Base-by-base conservation (phyloP, 2,888 invertebrate genomes). In the Lasioglossum marginatum region DNA sequence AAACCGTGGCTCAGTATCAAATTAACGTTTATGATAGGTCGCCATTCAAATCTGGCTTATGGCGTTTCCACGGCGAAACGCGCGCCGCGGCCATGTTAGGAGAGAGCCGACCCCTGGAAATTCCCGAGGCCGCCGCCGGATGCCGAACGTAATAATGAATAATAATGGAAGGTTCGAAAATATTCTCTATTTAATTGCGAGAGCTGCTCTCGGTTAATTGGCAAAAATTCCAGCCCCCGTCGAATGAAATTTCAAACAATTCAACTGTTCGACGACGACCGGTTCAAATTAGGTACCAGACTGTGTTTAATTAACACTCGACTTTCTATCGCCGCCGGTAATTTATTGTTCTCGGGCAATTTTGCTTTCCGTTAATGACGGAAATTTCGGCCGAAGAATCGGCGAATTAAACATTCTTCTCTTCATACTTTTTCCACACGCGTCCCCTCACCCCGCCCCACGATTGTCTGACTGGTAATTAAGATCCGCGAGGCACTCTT, bases 1-100 rank as follows among this genome's bases (percentile, higher is more conserved):
- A 91, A 91, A 91, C 86, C 91, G 85, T 89, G 85, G 87, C 88
- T 90, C 88, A 85, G 90, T 90, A 88, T 90, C 90, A 88, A 91
- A 91, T 91, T 91, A 91, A 91, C 90, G 90, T 88, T 91, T 85
- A 85, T 80, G 91, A 87, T 88, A 77, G 88, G 80, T 89, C 84
- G 87, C 86, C 84, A 87, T 89, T 90, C 88, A 87, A 91, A 88
- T 78, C 88, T 87, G 82, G 88, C 86, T 89, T 86, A 82, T 78
- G 84, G 83, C 85, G 82, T 79, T 66, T 48, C 66, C 66, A 63
- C 77, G 70, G 70, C n/a, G 80, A 71, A 71, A 60, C 40, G 31
- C 66, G 19, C 34, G 34, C 66, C 34, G 66, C 66, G n/a, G 48
- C 57, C 71, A 60, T 72, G 63, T 85, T 80, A 45, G 76, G 70